A percentile compares a stretch with the other conserved stretches of the same genome.
Evolutionary conservation across 2,797 vertebrate genomes (phyloP).

Genomic region (Poeciliopsis turneri): DNA sequence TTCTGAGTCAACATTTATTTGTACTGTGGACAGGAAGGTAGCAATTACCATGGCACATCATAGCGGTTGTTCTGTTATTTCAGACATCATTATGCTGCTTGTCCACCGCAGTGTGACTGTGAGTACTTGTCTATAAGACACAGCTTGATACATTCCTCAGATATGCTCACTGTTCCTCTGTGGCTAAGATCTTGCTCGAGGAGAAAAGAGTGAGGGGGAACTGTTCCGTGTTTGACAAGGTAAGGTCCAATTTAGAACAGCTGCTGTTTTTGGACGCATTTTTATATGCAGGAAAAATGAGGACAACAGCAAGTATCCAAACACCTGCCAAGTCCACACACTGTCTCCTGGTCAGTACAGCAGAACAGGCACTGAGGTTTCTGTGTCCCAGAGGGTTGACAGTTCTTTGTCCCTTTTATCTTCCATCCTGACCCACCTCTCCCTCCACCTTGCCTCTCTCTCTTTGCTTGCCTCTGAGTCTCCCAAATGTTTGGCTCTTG

Average conservation of each 20-base stretch:
- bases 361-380: conserved; percentile 41
- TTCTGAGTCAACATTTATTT: conserved; percentile 78
- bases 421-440: conserved; percentile 23
- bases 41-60: conserved; percentile 78
- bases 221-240: conserved; percentile 60
- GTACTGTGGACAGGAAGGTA: conserved; percentile 75
- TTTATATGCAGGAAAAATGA: conserved; percentile 56
- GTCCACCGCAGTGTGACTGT: conserved; percentile 71
- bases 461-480: conserved; percentile 48
- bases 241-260: conserved; percentile 68
- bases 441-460: conserved; percentile 45
- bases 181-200: conserved; percentile 43
- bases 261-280: conserved; percentile 60
- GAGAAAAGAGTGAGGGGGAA: conserved; percentile 42
- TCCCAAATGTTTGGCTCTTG: conserved; percentile 72
- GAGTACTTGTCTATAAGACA: conserved; percentile 62
- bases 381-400: conserved; percentile 64
- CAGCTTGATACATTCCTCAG: conserved; percentile 64
- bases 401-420: conserved; percentile 65
- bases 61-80: conserved; percentile 72
- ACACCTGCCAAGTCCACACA: conserved; percentile 60
- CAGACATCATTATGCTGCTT: conserved; percentile 76
- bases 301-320: conserved; percentile 66
- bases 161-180: conserved; percentile 51
- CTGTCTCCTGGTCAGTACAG: conserved; percentile 62